Evolutionary conservation across 2,888 invertebrate genomes (phyloP).

Genomic region (Cistogaster globosa): DNA sequence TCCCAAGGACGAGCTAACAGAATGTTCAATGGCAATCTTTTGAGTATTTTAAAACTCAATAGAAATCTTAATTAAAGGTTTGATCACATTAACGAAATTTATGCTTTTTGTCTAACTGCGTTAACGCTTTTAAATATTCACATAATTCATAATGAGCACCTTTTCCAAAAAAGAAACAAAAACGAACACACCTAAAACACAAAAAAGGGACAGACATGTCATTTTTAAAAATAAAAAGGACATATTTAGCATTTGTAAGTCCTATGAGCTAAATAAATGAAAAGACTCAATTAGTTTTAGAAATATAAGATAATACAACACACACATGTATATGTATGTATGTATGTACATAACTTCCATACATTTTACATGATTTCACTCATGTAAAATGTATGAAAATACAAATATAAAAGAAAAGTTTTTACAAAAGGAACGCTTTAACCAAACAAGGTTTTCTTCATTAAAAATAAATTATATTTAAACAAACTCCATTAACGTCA

Average conservation of each 20-base stretch:
- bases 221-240: conserved; percentile 4
- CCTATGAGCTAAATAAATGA: conserved; percentile 7
- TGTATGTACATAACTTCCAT: background rate
- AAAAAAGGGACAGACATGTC: conserved; percentile 30
- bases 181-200: conserved; percentile 20
- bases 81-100: too few relatives aligned
- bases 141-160: conserved; percentile 53
- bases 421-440: conserved; percentile 42
- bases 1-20: too few relatives aligned
- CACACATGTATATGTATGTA: background rate
- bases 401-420: background rate
- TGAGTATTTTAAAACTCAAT: too few relatives aligned
- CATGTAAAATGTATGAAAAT: background rate
- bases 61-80: too few relatives aligned
- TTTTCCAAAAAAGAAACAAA: background rate
- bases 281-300: conserved; percentile 51
- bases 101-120: conserved; percentile 17
- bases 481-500: background rate
- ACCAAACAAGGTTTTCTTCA: conserved; percentile 58
- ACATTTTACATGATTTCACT: conserved; percentile 17
- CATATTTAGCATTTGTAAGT: background rate
- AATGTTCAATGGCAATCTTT: too few relatives aligned
- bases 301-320: background rate
- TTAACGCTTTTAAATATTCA: conserved; percentile 21
- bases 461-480: conserved; percentile 38